These are phyloP conservation scores for Tragelaphus oryx DNA, from an alignment of 2,797 vertebrate species.

Conservation along the genomic window DNA sequence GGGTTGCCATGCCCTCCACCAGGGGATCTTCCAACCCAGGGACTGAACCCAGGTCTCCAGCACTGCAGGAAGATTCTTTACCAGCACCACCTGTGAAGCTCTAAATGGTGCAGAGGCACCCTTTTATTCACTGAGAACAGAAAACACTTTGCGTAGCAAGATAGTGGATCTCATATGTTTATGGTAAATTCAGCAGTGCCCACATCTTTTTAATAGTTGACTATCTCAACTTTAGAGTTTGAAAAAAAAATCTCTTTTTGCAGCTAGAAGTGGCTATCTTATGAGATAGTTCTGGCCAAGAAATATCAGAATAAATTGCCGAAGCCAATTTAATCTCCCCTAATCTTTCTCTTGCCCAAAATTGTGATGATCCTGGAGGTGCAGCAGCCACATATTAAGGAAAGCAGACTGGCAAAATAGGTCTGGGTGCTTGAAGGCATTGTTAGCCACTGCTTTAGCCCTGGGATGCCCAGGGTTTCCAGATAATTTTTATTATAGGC, in stretches of 20 bases:
- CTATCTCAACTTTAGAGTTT: background rate
- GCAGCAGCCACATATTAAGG: conserved; percentile 40
- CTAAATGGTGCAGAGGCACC: background rate
- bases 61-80: background rate
- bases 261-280: background rate
- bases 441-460: background rate
- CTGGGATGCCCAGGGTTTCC: background rate
- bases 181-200: background rate
- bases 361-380: background rate
- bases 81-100: background rate
- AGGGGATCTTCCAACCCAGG: background rate
- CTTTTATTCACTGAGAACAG: background rate
- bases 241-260: background rate
- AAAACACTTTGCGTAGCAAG: background rate
- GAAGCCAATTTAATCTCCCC: background rate
- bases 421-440: conserved; percentile 31
- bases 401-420: conserved; percentile 26
- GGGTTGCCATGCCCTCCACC: background rate
- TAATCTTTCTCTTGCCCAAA: conserved; percentile 11
- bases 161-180: background rate
- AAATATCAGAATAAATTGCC: background rate
- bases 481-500: conserved; percentile 43
- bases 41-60: background rate
- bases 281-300: background rate
- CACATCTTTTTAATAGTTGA: background rate